These are phyloP conservation scores for Danionella dracula DNA, from an alignment of 2,797 vertebrate species.

Conservation along the genomic window DNA sequence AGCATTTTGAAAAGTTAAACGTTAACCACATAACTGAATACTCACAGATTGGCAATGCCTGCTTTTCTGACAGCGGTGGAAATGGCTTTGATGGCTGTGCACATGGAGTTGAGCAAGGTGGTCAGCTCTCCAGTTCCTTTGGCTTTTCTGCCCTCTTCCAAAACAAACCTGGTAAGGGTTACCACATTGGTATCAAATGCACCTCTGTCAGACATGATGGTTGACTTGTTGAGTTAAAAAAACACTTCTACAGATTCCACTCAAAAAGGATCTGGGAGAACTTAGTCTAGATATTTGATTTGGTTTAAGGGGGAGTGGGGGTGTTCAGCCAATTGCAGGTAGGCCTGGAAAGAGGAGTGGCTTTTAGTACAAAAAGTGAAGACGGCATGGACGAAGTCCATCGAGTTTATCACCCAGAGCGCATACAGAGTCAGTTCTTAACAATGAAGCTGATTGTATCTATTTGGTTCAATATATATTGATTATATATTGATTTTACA, in stretches of 20 bases:
- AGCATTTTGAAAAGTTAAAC: too few relatives aligned
- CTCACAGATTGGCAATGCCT: constrained; percentile 92
- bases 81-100: constrained; percentile 90
- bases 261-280: not conserved
- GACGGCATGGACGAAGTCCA: not conserved
- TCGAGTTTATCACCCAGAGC: not conserved
- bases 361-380: not conserved
- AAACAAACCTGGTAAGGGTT: constrained; percentile 88
- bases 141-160: constrained; percentile 83
- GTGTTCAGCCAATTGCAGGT: constrained; percentile 3
- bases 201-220: constrained; percentile 77
- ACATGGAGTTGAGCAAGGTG: constrained; percentile 83
- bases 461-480: not conserved
- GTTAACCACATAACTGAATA: constrained; percentile 35
- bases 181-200: constrained; percentile 88
- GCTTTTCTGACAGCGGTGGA: constrained; percentile 91
- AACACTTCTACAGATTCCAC: not conserved
- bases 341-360: not conserved
- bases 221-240: not conserved
- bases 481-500: not conserved
- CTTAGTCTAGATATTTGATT: constrained; percentile 13
- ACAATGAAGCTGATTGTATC: constrained; percentile 6
- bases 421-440: not conserved
- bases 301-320: constrained; percentile 9
- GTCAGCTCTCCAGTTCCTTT: constrained; percentile 87